Percentiles rank a stretch among this genome's conserved stretches.
These are phyloP conservation scores for Tribolium freemani DNA, from an alignment of 2,888 invertebrate species.

Conservation along the genomic window DNA sequence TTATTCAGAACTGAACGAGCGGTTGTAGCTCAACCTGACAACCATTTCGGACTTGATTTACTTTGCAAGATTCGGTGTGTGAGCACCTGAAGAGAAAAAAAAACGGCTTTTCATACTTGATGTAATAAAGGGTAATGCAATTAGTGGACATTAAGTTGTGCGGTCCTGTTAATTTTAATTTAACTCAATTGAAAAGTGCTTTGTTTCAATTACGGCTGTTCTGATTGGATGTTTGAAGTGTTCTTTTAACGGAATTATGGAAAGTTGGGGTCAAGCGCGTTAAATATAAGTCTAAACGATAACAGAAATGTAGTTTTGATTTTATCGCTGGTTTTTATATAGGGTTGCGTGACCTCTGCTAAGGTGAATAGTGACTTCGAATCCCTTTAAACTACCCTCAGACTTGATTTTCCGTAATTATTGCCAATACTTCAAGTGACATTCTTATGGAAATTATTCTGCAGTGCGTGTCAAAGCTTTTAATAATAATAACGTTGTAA, in stretches of 20 bases:
- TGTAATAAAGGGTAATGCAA: slow-evolving; percentile 18
- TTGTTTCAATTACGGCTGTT: slow-evolving; percentile 28
- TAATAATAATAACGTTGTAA: slow-evolving; percentile 12
- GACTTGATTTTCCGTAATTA: slow-evolving; percentile 12
- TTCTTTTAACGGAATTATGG: slow-evolving; percentile 4
- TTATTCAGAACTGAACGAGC: slow-evolving; percentile 5
- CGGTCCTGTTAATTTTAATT: slow-evolving; percentile 22
- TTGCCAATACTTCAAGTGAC: neutral
- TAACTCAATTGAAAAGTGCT: slow-evolving; percentile 29
- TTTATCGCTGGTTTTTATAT: slow-evolving; percentile 30
- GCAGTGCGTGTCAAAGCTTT: slow-evolving; percentile 11
- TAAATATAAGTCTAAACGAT: slow-evolving; percentile 23
- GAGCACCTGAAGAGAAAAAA: neutral
- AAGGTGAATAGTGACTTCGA: slow-evolving; percentile 5
- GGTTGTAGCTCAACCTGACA: slow-evolving; percentile 14
- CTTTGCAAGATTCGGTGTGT: neutral
- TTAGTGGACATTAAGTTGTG: slow-evolving; percentile 28
- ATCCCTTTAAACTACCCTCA: slow-evolving; percentile 12
- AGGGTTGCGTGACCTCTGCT: slow-evolving; percentile 34
- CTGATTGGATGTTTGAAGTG: slow-evolving; percentile 8
- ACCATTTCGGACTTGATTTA: slow-evolving; percentile 16
- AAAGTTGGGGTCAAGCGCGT: slow-evolving; percentile 21
- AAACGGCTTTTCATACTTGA: neutral
- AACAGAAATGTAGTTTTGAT: slow-evolving; percentile 28
- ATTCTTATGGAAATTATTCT: slow-evolving; percentile 32